Evolutionary conservation across 2,113 vertebrate species (phyloP), one percentile per base, ranked within the genome.

Genomic region (Micromys minutus): DNA sequence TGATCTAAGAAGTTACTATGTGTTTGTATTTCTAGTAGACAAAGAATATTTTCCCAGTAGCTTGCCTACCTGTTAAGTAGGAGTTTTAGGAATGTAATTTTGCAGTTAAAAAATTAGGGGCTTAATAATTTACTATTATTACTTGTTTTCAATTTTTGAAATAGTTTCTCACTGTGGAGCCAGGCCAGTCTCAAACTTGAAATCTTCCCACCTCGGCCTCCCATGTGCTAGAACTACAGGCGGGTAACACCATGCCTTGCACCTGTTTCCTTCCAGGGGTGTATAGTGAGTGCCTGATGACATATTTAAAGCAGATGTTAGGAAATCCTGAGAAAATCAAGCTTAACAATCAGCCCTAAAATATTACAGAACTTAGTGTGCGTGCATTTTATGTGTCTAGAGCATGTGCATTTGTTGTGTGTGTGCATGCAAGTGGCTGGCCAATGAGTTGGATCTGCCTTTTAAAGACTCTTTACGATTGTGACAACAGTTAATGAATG

Each of bases 341-440:
- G 74, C 42, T 96, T 97, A 91, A 75, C 94, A 93, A 95, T 55
- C 13, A 77, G 29, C 85, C 88, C 3, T 86, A 52, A 94, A 75
- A 69, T 95, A 76, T 79, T 89, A 29, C 26, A 67, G 50, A 86
- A 16, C 29, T 67, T 36, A 65, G 2, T 45, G 39, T 84, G 59
- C 1, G 16, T 31, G 26, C n/a, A 11, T 84, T 29, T 15, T 34
- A 17, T 45, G 81, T 36, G 61, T 65, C 34, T 42, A 36, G 83
- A 10, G 16, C 76, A 36, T n/a, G 34, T 81, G 9, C 21, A 12
- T n/a, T n/a, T n/a, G n/a, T n/a, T 7, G 29, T 15, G 1, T 1
- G 29, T 45, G 26, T 63, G 16, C 26, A 45, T 21, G 26, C 59
- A 61, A 45, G n/a, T 31, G 57, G 57, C 80, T 63, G 15, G 15